These are phyloP conservation scores for Helogale parvula DNA, from an alignment of 2,113 vertebrate species.

Conservation along the genomic window DNA sequence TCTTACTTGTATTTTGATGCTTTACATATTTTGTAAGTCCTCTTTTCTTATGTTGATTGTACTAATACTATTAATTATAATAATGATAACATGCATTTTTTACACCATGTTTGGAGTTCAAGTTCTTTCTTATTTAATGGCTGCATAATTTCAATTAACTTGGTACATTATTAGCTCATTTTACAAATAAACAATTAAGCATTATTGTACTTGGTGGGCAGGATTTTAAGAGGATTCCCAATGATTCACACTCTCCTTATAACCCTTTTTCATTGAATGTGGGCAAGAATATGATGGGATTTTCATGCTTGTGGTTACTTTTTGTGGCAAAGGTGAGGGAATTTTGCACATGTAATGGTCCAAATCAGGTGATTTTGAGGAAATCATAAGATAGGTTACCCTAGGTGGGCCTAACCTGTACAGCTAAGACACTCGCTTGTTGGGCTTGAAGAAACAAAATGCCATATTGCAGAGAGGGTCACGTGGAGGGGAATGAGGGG, in stretches of 20 bases:
- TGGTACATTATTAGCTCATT: background rate
- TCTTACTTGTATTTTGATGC: background rate
- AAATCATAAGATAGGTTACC: background rate
- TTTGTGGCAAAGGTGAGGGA: background rate
- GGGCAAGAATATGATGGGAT: background rate
- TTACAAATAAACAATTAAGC: background rate
- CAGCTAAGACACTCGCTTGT: background rate
- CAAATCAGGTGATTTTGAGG: background rate
- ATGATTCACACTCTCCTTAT: background rate
- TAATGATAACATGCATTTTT: background rate
- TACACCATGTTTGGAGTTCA: background rate
- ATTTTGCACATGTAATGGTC: background rate
- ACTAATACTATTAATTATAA: background rate
- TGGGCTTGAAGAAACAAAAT: background rate
- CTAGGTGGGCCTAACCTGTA: accelerated
- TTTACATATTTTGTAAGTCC: background rate
- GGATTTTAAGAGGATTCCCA: background rate
- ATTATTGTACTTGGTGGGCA: accelerated
- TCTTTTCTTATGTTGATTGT: background rate
- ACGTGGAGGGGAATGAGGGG: accelerated
- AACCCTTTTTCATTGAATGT: background rate
- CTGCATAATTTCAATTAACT: background rate
- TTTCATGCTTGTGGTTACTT: background rate
- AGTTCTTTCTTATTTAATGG: background rate
- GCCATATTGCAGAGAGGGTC: accelerated